Conservation (phyloP, 2,888 invertebrate species). For the Eugnorisma glareosa region DNA sequence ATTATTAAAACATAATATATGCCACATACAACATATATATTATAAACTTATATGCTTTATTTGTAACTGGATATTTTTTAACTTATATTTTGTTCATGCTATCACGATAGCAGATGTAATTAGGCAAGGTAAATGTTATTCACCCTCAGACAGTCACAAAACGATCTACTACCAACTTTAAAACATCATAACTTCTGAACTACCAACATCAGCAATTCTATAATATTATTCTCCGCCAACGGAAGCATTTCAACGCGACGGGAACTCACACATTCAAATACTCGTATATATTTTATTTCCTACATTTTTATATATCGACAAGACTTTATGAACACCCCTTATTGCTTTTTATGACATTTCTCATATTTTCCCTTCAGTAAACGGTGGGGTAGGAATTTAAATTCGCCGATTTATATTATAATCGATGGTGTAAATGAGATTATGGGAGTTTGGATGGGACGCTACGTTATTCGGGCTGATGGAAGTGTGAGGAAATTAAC, state of each 20-base stretch:
- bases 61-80: not conserved
- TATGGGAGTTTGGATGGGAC: slow-evolving; percentile 48
- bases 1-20: too few relatives aligned
- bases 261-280: slow-evolving; percentile 72
- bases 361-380: slow-evolving; percentile 77
- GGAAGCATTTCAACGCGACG: slow-evolving; percentile 71
- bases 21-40: too few relatives aligned
- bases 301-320: slow-evolving; percentile 77
- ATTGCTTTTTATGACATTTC: slow-evolving; percentile 85
- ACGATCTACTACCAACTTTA: slow-evolving; percentile 21
- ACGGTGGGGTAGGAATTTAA: slow-evolving; percentile 81
- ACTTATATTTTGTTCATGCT: not conserved
- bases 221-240: slow-evolving; percentile 24
- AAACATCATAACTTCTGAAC: slow-evolving; percentile 30
- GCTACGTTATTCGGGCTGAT: not conserved
- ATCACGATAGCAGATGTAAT: not conserved
- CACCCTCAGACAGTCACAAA: not conserved
- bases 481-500: not conserved
- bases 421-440: slow-evolving; percentile 82
- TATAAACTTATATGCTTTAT: too few relatives aligned
- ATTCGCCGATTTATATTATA: slow-evolving; percentile 88
- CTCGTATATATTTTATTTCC: slow-evolving; percentile 74
- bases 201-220: slow-evolving; percentile 24
- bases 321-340: slow-evolving; percentile 83
- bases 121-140: not conserved